Evolutionary conservation across 2,888 invertebrate genomes (phyloP), one percentile per base, ranked within the genome.

Genomic region (Colostygia pectinataria): DNA sequence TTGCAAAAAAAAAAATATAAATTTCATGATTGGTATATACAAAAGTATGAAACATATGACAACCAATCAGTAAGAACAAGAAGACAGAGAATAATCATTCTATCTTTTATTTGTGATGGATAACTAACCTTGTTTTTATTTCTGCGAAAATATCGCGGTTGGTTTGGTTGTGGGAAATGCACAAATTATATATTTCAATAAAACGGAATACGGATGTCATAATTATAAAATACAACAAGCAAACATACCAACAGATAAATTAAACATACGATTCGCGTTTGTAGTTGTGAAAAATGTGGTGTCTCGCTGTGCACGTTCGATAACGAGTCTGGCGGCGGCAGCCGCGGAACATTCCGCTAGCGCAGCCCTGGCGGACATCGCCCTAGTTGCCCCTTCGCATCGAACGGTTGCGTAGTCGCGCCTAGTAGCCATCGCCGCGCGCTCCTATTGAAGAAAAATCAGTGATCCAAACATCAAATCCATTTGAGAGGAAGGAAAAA

Each of bases 331-430:
- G 34, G 59, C 65, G 52, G 62, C 60, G 55, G 55, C 67, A 66
- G 63, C 65, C 66, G 69, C 74, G 74, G 71, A 83, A 76, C 85
- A 83, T 82, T 84, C 85, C 83, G 80, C 74, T 81, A 81, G 86
- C 90, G 83, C 89, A 85, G 87, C 88, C 85, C 91, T 88, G 83
- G 79, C 82, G 80, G 86, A 80, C 83, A 81, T 82, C 87, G 87
- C 78, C 80, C 84, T 80, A 83, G 81, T 84, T 86, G 90, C 85
- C 83, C 83, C 86, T 79, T 81, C 89, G 88, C 86, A 89, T 85
- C 87, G 83, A 83, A 80, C 83, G 79, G 81, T 85, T 83, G 83
- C 87, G 85, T 86, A 86, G 83, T 83, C 77, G 71, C 74, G 75
- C 68, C 68, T 67, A 63, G 69, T 71, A 69, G 63, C 75, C 72